phyloP scores from a whole-genome alignment of 2,797 vertebrate species.

The Notoglanidium macrostoma region DNA sequence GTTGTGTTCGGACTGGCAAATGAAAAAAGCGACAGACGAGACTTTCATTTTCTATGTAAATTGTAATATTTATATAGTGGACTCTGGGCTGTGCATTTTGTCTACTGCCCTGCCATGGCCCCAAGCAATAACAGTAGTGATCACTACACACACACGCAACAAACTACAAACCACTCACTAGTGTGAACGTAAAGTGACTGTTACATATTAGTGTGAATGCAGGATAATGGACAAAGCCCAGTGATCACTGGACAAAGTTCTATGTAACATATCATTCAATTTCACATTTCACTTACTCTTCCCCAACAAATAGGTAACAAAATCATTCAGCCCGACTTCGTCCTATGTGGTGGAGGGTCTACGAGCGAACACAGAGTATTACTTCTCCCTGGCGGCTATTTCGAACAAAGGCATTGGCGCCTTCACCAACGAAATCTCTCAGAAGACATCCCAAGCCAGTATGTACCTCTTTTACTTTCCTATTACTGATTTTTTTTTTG shows the following conservation, averaged over 20 bases:
- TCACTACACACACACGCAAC: neutral
- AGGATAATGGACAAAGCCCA: neutral
- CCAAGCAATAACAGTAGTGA: neutral
- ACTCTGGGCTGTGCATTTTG: neutral
- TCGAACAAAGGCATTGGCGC: conserved; percentile 93
- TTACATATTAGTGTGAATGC: conserved; percentile 2
- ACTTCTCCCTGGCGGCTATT: conserved; percentile 92
- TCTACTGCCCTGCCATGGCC: neutral
- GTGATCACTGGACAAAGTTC: neutral
- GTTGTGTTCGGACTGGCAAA: neutral
- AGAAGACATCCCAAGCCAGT: conserved; percentile 98
- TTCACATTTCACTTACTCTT: conserved; percentile 4
- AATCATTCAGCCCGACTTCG: conserved; percentile 85
- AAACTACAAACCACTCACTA: neutral
- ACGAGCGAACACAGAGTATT: conserved; percentile 91
- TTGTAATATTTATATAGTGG: neutral
- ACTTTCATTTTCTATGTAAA: neutral
- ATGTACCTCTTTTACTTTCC: conserved; percentile 78
- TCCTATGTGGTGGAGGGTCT: conserved; percentile 88
- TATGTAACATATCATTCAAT: neutral
- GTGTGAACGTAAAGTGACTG: neutral
- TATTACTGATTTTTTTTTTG: conserved; percentile 47
- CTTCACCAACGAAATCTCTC: conserved; percentile 90
- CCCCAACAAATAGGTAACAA: conserved; percentile 78
- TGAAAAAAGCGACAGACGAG: neutral